Conservation (phyloP, 2,113 vertebrate genomes). For the Bos indicus region DNA sequence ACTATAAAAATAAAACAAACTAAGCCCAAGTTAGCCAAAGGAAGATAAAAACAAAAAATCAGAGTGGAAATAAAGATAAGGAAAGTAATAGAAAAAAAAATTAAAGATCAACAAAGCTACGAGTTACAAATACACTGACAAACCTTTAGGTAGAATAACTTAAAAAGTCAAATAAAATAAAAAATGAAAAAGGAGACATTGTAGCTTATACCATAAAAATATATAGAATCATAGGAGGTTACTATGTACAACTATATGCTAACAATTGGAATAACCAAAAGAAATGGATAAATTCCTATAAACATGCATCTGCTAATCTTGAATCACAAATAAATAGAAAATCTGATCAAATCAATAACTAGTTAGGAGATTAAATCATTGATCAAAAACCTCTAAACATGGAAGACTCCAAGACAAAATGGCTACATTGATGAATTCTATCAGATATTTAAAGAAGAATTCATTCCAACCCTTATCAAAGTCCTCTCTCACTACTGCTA, state of each 20-base stretch:
- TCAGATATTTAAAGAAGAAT: not conserved
- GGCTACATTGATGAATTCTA: not conserved
- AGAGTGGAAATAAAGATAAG: not conserved
- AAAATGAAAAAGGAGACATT: not conserved
- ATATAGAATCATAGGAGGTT: not conserved
- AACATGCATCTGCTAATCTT: not conserved
- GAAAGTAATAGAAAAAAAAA: not conserved
- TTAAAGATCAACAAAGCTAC: not conserved
- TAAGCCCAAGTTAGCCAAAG: not conserved
- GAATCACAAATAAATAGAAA: not conserved
- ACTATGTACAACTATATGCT: not conserved
- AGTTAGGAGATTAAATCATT: not conserved
- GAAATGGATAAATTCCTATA: not conserved
- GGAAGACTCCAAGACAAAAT: not conserved
- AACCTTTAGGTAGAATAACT: not conserved
- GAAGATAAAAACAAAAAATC: not conserved
- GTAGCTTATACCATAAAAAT: not conserved
- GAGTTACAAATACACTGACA: not conserved
- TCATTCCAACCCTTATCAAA: not conserved
- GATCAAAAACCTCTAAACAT: not conserved
- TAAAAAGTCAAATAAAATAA: not conserved
- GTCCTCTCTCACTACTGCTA: not conserved
- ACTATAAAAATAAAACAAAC: not conserved
- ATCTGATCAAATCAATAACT: not conserved
- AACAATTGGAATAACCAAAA: not conserved